These are phyloP conservation scores for Phrynocephalus versicolor DNA, from an alignment of 2,113 vertebrate species.

Conservation along the genomic window DNA sequence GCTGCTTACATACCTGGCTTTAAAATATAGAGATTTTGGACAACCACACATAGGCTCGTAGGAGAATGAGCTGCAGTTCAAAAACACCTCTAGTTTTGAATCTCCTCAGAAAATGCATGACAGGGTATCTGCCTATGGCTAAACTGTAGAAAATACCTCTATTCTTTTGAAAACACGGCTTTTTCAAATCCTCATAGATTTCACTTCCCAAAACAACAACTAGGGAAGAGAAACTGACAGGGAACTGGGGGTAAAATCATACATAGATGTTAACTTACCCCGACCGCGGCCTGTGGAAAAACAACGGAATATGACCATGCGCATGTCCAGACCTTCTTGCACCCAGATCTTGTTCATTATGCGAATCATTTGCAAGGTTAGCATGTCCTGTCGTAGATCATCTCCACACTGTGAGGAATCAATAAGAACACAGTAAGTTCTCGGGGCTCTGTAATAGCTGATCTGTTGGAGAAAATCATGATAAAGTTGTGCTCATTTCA, in stretches of 20 bases:
- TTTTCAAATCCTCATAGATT: rapidly evolving
- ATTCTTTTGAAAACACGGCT: not conserved
- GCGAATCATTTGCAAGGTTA: constrained; percentile 95
- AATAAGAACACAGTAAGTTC: not conserved
- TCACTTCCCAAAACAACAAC: rapidly evolving
- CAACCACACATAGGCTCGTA: too few relatives aligned
- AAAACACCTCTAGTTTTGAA: not conserved
- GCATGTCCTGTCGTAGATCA: constrained; percentile 96
- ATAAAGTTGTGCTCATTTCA: not conserved
- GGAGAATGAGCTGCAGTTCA: not conserved
- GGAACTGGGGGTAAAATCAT: not conserved
- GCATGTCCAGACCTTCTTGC: constrained; percentile 97
- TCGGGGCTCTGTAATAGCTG: not conserved
- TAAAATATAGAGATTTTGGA: too few relatives aligned
- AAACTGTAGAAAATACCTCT: not conserved
- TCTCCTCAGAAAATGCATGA: not conserved
- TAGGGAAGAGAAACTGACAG: not conserved
- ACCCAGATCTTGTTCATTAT: constrained; percentile 99
- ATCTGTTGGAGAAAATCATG: not conserved
- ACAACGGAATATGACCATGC: constrained; percentile 97
- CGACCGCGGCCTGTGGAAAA: constrained; percentile 91
- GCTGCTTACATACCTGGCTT: not conserved
- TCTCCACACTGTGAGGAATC: constrained; percentile 83
- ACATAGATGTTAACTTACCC: constrained; percentile 67
- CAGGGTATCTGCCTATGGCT: not conserved